A percentile compares a stretch with the other conserved stretches of the same genome.
These are phyloP conservation scores for Phasianus colchicus DNA, from an alignment of 2,113 vertebrate species.

Conservation along the genomic window DNA sequence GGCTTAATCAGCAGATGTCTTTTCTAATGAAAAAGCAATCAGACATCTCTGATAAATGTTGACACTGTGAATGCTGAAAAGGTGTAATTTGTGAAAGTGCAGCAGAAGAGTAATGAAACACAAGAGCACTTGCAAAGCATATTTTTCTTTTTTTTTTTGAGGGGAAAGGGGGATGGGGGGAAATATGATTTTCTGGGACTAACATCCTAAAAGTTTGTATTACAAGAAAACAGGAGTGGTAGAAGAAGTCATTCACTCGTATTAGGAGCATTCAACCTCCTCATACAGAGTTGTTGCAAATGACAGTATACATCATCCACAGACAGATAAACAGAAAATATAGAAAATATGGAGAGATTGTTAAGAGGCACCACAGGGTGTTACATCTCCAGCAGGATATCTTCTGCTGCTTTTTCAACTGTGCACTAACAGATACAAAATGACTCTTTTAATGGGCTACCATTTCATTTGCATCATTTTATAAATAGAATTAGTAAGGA, in stretches of 20 bases:
- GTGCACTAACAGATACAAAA: not conserved
- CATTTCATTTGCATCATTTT: not conserved
- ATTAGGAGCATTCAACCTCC: not conserved
- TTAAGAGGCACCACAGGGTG: not conserved
- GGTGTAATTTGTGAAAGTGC: not conserved
- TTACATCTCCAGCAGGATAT: not conserved
- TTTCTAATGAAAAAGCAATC: not conserved
- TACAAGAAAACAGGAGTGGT: not conserved
- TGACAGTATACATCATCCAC: not conserved
- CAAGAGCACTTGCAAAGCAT: not conserved
- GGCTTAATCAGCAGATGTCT: not conserved
- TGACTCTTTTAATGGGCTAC: not conserved
- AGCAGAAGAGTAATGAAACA: not conserved
- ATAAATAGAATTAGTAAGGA: not conserved
- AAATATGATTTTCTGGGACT: not conserved
- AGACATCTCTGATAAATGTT: not conserved
- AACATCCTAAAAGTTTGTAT: not conserved
- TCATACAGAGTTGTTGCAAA: not conserved
- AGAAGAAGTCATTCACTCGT: accelerated
- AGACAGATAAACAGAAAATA: not conserved
- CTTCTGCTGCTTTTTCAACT: not conserved
- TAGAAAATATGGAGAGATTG: not conserved
- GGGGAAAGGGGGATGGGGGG: too few species aligned
- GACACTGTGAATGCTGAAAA: not conserved
- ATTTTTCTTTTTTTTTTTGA: not conserved